These are phyloP conservation scores for Drosophila maculinotata DNA, from an alignment of 2,888 invertebrate species.

Conservation along the genomic window DNA sequence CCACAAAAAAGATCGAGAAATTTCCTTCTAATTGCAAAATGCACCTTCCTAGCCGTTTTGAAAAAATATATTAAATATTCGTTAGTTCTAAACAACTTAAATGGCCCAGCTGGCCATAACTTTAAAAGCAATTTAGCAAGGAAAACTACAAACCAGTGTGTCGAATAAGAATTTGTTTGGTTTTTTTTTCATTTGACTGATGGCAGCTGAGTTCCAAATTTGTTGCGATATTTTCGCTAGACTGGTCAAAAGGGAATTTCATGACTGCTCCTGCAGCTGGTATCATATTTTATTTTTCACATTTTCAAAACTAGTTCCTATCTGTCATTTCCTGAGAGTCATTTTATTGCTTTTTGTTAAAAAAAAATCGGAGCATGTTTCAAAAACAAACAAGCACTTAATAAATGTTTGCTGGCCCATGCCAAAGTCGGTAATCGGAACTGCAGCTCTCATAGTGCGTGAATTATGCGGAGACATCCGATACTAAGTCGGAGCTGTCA, in stretches of 20 bases:
- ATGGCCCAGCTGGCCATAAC: background rate
- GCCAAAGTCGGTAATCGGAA: conserved; percentile 6
- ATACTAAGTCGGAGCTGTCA: conserved; percentile 36
- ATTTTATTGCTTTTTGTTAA: conserved; percentile 36
- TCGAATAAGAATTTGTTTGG: conserved; percentile 38
- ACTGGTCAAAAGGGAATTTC: conserved; percentile 30
- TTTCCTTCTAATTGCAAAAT: no score
- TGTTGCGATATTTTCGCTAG: background rate
- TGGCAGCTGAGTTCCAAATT: conserved; percentile 26
- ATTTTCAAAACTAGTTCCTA: conserved; percentile 27
- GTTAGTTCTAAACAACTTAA: no score
- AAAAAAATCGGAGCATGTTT: conserved; percentile 30
- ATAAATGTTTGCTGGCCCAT: conserved; percentile 34
- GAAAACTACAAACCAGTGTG: conserved; percentile 19
- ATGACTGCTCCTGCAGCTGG: background rate
- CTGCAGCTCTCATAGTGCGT: conserved; percentile 19
- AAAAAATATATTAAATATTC: no score
- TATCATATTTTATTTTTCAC: background rate
- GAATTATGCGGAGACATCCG: conserved; percentile 23
- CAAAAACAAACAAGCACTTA: conserved; percentile 22
- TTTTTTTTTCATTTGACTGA: conserved; percentile 28
- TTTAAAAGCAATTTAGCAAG: conserved; percentile 6
- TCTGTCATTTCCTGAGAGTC: conserved; percentile 17
- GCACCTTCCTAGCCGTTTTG: background rate
- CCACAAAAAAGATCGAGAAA: no score